phyloP scores from a whole-genome alignment of 2,888 invertebrate genomes.

The Pteria penguin region DNA sequence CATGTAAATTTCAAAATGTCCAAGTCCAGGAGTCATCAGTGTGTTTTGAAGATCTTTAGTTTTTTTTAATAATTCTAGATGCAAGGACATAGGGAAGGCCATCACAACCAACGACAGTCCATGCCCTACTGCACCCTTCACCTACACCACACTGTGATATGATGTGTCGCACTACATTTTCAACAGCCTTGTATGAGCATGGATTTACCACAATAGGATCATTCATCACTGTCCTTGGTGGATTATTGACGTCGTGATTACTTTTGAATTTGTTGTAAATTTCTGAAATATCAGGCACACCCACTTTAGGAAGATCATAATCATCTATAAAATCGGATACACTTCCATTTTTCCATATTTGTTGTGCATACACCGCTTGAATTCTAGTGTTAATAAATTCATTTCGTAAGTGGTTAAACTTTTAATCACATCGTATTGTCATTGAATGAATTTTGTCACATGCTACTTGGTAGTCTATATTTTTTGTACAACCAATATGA shows the following conservation, averaged over 20 bases:
- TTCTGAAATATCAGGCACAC: neutral
- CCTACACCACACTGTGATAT: neutral
- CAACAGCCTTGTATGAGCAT: slow-evolving; percentile 3
- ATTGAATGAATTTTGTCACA: neutral
- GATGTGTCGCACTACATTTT: neutral
- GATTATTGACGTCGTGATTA: neutral
- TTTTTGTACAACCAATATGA: slow-evolving; percentile 6
- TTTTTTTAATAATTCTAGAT: neutral
- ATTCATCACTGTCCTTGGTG: neutral
- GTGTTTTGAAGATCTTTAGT: neutral
- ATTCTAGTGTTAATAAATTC: neutral
- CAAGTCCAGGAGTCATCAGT: neutral
- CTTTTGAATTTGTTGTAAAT: neutral
- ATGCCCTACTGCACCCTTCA: neutral
- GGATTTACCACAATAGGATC: slow-evolving; percentile 9
- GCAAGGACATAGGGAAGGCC: neutral
- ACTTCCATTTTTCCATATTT: neutral
- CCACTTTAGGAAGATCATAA: neutral
- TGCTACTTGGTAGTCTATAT: neutral
- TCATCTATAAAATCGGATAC: no score
- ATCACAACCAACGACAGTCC: slow-evolving; percentile 1
- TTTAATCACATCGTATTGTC: neutral
- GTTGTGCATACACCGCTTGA: neutral
- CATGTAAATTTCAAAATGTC: slow-evolving; percentile 12
- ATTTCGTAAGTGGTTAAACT: neutral